Conservation (phyloP, 2,888 invertebrate species). For the Hyposoter didymator region DNA sequence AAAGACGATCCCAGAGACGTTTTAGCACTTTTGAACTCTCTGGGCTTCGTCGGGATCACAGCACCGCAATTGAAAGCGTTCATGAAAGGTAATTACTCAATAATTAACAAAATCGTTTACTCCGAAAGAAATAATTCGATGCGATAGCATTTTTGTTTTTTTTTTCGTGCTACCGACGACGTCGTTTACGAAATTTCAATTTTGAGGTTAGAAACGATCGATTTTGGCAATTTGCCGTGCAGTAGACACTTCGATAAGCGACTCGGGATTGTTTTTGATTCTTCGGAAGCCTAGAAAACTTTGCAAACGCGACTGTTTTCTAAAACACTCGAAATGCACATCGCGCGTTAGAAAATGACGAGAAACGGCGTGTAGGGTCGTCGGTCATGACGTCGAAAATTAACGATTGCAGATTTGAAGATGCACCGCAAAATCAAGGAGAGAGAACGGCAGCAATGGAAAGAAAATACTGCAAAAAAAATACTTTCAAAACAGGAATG, state of each 20-base stretch:
- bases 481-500: slow-evolving; percentile 74
- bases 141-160: background rate
- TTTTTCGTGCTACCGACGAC: background rate
- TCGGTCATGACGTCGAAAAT: background rate
- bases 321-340: too few relatives aligned
- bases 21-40: slow-evolving; percentile 89
- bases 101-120: slow-evolving; percentile 1
- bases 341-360: background rate
- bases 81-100: slow-evolving; percentile 87
- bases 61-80: slow-evolving; percentile 91
- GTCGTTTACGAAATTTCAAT: too few relatives aligned
- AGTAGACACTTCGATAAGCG: too few relatives aligned
- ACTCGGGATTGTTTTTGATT: too few relatives aligned
- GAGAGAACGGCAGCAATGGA: slow-evolving; percentile 83
- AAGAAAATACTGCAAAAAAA: slow-evolving; percentile 77
- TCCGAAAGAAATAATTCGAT: background rate
- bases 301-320: too few relatives aligned
- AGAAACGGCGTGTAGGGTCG: background rate
- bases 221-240: too few relatives aligned
- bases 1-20: slow-evolving; percentile 89
- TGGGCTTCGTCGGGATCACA: slow-evolving; percentile 91
- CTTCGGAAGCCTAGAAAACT: too few relatives aligned
- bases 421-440: slow-evolving; percentile 86
- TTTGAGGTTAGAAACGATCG: background rate
- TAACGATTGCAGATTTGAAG: slow-evolving; percentile 87